Evolutionary conservation across 1,140 invertebrate genomes (phyloP).

Genomic region (Geopemphigus sp.): DNA sequence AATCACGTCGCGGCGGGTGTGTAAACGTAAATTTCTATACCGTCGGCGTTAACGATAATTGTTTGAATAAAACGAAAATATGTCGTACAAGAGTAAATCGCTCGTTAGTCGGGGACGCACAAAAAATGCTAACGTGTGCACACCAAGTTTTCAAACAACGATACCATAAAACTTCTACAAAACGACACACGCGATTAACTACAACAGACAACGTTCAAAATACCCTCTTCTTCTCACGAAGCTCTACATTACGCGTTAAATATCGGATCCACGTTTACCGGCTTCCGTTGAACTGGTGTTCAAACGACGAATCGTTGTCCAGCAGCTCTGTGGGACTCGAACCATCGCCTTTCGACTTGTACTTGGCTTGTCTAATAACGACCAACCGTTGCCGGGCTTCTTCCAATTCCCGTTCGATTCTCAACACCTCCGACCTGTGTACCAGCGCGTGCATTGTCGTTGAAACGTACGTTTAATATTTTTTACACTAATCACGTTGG

Average conservation of each 20-base stretch:
- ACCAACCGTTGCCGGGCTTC: conserved; percentile 86
- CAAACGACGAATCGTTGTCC: conserved; percentile 16
- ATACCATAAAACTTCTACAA: neutral
- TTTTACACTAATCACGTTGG: neutral
- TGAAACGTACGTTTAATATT: conserved; percentile 1
- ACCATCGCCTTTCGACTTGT: conserved; percentile 63
- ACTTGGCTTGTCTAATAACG: conserved; percentile 80
- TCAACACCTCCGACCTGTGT: conserved; percentile 74
- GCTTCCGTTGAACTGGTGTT: conserved; percentile 39
- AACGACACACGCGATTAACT: neutral
- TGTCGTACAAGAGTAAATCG: too few species aligned
- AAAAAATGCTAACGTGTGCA: too few species aligned
- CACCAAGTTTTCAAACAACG: neutral
- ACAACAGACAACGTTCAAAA: neutral
- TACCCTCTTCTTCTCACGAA: neutral
- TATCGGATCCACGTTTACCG: neutral
- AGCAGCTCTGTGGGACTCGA: conserved; percentile 51
- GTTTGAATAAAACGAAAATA: too few species aligned
- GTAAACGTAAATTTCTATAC: too few species aligned
- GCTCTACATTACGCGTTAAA: too few species aligned
- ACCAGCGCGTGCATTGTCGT: conserved; percentile 19
- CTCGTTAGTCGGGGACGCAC: too few species aligned
- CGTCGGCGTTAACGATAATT: too few species aligned
- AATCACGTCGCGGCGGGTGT: too few species aligned
- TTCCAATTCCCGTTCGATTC: conserved; percentile 90